Evolutionary conservation across 2,113 vertebrate genomes (phyloP), one percentile per base, ranked within the genome.

Genomic region (Daubentonia madagascariensis): DNA sequence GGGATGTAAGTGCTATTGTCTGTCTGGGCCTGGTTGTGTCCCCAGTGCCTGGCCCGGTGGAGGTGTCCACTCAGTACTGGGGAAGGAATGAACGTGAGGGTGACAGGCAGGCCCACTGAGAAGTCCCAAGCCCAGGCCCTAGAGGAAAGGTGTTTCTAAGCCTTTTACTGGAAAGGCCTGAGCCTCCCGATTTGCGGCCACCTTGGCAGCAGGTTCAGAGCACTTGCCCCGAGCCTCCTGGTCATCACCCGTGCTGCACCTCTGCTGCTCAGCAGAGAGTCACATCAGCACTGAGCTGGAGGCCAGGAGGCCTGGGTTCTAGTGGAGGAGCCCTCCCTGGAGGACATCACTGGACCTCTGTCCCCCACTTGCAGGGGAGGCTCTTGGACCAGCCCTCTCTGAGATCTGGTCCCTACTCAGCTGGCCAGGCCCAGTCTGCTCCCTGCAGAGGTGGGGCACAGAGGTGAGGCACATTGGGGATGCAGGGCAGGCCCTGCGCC

Each of bases 161-260:
- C 22, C n/a, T 95, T 4, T 30, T 54, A 45, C 54, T 16, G 6
- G 72, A 54, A 52, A 45, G 3, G 18, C 50, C n/a, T 4, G 3
- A 1, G 25, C 25, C 14, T 40, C 67, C 50, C 59, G 75, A 72
- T 32, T 2, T 5, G 65, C 1, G 0, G 25, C 10, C 78, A 43
- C 40, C 4, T 13, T 25, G 45, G 20, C 43, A 13, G 16, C 3
- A 0, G 54, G n/a, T 43, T 50, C 65, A 18, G 11, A 3, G 2
- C n/a, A 20, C 50, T 43, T 32, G 32, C 40, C 17, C 17, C 0
- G 0, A 20, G 54, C 13, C 40, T 43, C 12, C 17, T 16, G 2
- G 9, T 28, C 35, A 12, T 23, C 30, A 45, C 45, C 52, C 54
- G 25, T 1, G 5, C 28, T 50, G 32, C 0, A 1, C 4, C 25